Evolutionary conservation across 2,113 vertebrate species (phyloP).

Genomic region (Apteryx mantelli): DNA sequence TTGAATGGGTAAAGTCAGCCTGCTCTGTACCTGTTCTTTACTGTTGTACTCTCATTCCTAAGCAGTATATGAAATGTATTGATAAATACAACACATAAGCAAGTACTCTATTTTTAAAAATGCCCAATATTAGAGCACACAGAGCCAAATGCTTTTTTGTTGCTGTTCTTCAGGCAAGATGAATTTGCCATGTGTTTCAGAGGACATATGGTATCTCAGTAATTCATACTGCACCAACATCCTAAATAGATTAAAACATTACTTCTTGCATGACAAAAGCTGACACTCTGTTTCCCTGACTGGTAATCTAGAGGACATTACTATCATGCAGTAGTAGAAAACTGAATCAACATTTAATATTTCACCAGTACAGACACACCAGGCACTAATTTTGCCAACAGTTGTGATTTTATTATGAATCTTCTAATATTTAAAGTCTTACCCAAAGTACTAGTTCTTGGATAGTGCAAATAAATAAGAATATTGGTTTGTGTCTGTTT

Average conservation of each 20-base stretch:
- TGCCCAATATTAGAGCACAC: background rate
- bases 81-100: background rate
- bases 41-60: background rate
- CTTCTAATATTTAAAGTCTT: background rate
- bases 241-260: slow-evolving; percentile 63
- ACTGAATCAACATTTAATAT: background rate
- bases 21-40: background rate
- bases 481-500: background rate
- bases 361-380: background rate
- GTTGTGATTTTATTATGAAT: background rate
- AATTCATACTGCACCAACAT: slow-evolving; percentile 37
- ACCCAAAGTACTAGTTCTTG: background rate
- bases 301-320: slow-evolving; percentile 36
- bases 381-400: background rate
- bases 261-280: slow-evolving; percentile 63
- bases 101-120: background rate
- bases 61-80: background rate
- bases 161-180: slow-evolving; percentile 5
- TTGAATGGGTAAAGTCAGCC: background rate
- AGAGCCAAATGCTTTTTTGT: background rate
- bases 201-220: slow-evolving; percentile 52
- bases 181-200: slow-evolving; percentile 44
- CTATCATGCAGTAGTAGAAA: background rate
- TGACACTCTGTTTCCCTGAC: slow-evolving; percentile 44
- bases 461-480: background rate